Conservation (phyloP, 2,888 invertebrate genomes). For the Calameuta idolon region DNA sequence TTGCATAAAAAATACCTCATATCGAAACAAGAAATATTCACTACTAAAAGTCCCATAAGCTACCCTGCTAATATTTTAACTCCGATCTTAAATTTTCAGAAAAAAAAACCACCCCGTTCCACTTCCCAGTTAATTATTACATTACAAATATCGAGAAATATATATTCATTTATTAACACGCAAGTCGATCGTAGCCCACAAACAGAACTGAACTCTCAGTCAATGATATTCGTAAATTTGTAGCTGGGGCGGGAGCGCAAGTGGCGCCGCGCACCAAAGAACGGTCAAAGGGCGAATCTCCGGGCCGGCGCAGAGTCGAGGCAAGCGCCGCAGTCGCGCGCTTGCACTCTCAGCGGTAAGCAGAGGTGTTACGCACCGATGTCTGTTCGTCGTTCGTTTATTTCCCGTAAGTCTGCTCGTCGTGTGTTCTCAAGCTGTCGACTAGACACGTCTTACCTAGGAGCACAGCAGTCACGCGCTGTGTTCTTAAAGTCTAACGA, state of each 20-base stretch:
- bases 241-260: constrained; percentile 35
- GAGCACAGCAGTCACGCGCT: constrained; percentile 1
- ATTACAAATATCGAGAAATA: background rate
- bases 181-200: background rate
- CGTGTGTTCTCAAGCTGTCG: constrained; percentile 10
- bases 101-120: background rate
- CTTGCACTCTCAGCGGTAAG: constrained; percentile 62
- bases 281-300: constrained; percentile 41
- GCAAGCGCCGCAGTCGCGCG: constrained; percentile 59
- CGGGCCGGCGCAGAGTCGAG: constrained; percentile 51
- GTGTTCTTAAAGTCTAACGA: background rate
- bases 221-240: constrained; percentile 4
- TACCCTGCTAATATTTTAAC: background rate
- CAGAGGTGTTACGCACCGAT: constrained; percentile 36
- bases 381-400: constrained; percentile 29
- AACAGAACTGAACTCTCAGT: background rate
- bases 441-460: background rate
- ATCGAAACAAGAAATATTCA: background rate
- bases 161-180: background rate
- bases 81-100: background rate
- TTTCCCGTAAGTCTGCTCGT: constrained; percentile 28
- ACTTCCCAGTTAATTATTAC: background rate
- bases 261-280: constrained; percentile 45
- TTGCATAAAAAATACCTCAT: background rate
- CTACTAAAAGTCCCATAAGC: background rate